phyloP scores from a whole-genome alignment of 2,797 vertebrate species.

The Chanos chanos region DNA sequence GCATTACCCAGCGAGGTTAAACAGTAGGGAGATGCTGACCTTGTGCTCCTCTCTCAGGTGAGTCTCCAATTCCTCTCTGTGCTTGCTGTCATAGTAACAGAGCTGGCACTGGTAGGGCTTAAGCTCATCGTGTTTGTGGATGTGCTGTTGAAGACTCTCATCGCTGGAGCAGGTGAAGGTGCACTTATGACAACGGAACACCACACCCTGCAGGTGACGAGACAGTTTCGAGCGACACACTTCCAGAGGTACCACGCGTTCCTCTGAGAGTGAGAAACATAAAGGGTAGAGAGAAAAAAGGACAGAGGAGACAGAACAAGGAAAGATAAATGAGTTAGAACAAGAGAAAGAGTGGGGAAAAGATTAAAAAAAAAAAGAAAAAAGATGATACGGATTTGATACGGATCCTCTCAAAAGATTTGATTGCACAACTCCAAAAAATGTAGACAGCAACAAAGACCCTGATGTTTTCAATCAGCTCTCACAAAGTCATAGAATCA shows the following conservation, averaged over 20 bases:
- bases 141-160: slow-evolving; percentile 90
- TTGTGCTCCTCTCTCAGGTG: slow-evolving; percentile 96
- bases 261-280: slow-evolving; percentile 71
- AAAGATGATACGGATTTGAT: too few relatives aligned
- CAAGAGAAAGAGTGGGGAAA: too few relatives aligned
- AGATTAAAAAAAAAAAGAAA: too few relatives aligned
- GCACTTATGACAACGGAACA: slow-evolving; percentile 97
- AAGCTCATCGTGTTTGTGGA: slow-evolving; percentile 92
- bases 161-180: slow-evolving; percentile 98
- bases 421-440: too few relatives aligned
- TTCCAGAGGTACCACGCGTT: slow-evolving; percentile 93
- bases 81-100: slow-evolving; percentile 95
- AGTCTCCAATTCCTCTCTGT: slow-evolving; percentile 84
- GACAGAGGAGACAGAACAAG: not conserved
- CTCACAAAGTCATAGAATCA: too few relatives aligned
- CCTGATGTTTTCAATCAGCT: too few relatives aligned
- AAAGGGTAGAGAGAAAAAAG: not conserved
- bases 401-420: too few relatives aligned
- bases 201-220: slow-evolving; percentile 90
- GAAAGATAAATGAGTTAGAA: not conserved
- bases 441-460: too few relatives aligned
- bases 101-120: slow-evolving; percentile 97
- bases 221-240: slow-evolving; percentile 96
- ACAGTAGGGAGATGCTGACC: slow-evolving; percentile 64
- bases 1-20: too few relatives aligned